Conservation (phyloP, 2,113 vertebrate species). For the Falco punctatus region DNA sequence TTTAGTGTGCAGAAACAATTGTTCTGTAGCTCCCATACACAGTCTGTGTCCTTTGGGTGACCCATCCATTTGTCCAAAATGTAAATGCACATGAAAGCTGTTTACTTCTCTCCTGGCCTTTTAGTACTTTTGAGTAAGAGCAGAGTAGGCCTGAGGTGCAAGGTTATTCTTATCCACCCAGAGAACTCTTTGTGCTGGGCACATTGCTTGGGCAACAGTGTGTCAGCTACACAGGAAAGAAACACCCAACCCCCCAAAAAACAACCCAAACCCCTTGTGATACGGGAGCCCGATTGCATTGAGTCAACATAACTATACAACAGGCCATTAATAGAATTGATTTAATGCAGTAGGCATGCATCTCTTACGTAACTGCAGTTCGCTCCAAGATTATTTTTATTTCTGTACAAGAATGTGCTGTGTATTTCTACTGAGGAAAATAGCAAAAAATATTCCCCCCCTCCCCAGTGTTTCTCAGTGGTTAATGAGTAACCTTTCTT, state of each 20-base stretch:
- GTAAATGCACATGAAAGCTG: constrained; percentile 35
- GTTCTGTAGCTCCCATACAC: not conserved
- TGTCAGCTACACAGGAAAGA: not conserved
- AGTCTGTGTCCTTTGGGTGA: constrained; percentile 63
- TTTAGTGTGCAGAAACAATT: not conserved
- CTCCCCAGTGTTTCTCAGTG: not conserved
- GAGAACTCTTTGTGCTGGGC: not conserved
- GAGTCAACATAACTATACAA: not conserved
- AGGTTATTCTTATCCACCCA: not conserved
- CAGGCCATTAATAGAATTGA: not conserved
- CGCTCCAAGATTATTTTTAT: not conserved
- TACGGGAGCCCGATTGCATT: not conserved
- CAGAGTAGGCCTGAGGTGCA: not conserved
- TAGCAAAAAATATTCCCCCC: not conserved
- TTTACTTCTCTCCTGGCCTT: constrained; percentile 39
- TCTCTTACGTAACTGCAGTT: not conserved
- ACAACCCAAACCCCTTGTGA: not conserved
- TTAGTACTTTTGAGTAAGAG: constrained; percentile 9
- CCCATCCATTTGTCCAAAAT: constrained; percentile 9
- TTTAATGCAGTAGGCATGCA: not conserved
- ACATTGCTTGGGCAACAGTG: not conserved
- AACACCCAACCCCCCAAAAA: not conserved
- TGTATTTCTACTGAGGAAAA: not conserved
- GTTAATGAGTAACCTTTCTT: constrained; percentile 1
- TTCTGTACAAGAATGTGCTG: not conserved